Conservation (phyloP, 2,888 invertebrate genomes). For the Chrysomela aeneicollis region DNA sequence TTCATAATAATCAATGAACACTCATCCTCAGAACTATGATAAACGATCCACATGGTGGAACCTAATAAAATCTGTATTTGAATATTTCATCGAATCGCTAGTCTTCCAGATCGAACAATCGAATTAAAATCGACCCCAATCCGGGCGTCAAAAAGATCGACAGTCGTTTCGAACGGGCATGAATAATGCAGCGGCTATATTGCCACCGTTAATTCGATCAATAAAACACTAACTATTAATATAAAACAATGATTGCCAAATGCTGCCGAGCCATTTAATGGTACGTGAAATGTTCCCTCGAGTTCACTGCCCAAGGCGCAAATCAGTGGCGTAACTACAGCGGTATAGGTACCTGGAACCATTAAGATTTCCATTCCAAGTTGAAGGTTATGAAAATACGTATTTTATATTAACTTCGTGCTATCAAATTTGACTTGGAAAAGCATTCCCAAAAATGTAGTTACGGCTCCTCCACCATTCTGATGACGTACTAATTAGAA, state of each 20-base stretch:
- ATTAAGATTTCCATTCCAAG: too few relatives aligned
- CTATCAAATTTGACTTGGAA: too few relatives aligned
- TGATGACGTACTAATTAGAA: too few relatives aligned
- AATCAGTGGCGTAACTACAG: too few relatives aligned
- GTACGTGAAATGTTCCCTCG: constrained; percentile 49
- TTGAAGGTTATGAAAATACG: too few relatives aligned
- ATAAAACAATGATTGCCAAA: constrained; percentile 53
- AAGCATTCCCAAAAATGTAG: too few relatives aligned
- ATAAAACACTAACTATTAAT: constrained; percentile 47
- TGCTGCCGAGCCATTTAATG: constrained; percentile 53
- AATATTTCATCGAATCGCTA: constrained; percentile 34
- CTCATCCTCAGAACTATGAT: constrained; percentile 12
- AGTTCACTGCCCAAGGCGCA: too few relatives aligned
- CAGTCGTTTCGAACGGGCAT: constrained; percentile 34
- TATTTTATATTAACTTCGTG: too few relatives aligned
- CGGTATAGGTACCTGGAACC: too few relatives aligned
- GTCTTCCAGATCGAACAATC: constrained; percentile 32
- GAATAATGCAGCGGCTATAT: constrained; percentile 51
- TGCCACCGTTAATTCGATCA: constrained; percentile 51
- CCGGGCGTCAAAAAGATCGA: constrained; percentile 20
- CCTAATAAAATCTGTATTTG: constrained; percentile 37
- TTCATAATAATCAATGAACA: background rate
- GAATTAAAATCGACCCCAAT: constrained; percentile 28
- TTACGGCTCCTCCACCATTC: too few relatives aligned
- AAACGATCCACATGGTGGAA: constrained; percentile 31